These are phyloP conservation scores for Columba livia DNA, from an alignment of 2,113 vertebrate species.

Conservation along the genomic window DNA sequence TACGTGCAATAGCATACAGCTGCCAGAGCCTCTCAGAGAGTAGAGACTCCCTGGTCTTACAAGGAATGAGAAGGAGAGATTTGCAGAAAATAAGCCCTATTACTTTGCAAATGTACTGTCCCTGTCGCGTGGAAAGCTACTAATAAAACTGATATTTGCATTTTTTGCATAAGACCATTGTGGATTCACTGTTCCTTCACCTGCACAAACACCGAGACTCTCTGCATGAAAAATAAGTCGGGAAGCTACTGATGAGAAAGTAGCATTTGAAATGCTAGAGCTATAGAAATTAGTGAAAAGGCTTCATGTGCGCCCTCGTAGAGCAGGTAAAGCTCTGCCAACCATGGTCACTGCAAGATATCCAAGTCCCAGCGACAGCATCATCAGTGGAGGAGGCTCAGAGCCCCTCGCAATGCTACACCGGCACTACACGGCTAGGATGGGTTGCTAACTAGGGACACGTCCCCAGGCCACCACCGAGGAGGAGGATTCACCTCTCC, in stretches of 20 bases:
- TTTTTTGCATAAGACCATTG: conserved; percentile 58
- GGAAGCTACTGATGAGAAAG: neutral
- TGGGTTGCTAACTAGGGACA: neutral
- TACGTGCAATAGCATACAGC: neutral
- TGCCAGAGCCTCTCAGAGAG: neutral
- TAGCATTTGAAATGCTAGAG: fast-evolving
- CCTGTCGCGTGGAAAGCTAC: neutral
- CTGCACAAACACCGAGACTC: conserved; percentile 16
- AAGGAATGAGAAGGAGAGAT: neutral
- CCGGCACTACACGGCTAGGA: neutral
- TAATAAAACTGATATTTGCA: conserved; percentile 37
- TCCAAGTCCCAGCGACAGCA: neutral
- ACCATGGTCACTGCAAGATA: neutral
- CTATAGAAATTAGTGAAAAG: neutral
- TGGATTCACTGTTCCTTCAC: conserved; percentile 33
- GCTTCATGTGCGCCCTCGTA: neutral
- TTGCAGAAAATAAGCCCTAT: neutral
- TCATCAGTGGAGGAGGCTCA: neutral
- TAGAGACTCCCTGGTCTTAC: neutral
- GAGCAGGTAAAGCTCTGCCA: neutral
- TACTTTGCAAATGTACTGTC: neutral
- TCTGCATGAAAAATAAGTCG: neutral
- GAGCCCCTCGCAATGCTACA: neutral
- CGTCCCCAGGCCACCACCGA: fast-evolving
- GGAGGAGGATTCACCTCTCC: neutral